Base-by-base conservation (phyloP, 2,797 vertebrate genomes). In the Phalanger gymnotis region DNA sequence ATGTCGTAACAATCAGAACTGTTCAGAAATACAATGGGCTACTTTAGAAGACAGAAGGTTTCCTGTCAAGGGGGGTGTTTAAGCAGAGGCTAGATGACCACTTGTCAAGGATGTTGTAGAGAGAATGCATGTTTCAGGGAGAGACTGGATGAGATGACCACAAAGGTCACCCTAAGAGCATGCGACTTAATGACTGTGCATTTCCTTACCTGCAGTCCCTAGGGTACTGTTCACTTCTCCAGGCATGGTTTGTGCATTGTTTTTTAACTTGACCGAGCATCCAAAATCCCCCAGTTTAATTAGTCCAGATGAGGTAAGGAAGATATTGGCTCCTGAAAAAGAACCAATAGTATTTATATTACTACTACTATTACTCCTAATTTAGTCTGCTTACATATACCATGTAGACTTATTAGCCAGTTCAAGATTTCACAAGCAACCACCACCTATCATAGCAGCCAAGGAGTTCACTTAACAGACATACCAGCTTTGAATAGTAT, bases 261-360 rank as follows among this genome's bases (percentile, higher is more conserved):
- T 99, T 96, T 99, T 99, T 92, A 99, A 98, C 97, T 99, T 99
- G 92, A 99, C 99, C 0, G 99, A 99, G 96, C 99, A 99, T 96
- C 99, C 99, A 56, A 99, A 99, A 97, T 99, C 99, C 14, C 99
- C 99, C 31, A 99, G 98, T 97, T 99, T 99, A 98, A 99, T 99
- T 28, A 99, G 98, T 40, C 99, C 99, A 0, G 99, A 99, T 0
- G 99, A 99, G 13, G 99, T 99, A 96, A 99, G 99, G 98, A 99
- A 99, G 97, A 99, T 99, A 97, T 99, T 99, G 97, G 99, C 99
- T 98, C 99, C 99, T 99, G 97, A 52, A 0, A 25, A 90, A 73
- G 96, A 1, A 4, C 0, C 91, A 95, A 34, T 2, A 3, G 53
- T 87, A 22, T 31, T 92, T 90, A 97, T 94, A 40, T 40, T 25